Evolutionary conservation across 1,140 invertebrate genomes (phyloP).

Genomic region (Bombus polaris): DNA sequence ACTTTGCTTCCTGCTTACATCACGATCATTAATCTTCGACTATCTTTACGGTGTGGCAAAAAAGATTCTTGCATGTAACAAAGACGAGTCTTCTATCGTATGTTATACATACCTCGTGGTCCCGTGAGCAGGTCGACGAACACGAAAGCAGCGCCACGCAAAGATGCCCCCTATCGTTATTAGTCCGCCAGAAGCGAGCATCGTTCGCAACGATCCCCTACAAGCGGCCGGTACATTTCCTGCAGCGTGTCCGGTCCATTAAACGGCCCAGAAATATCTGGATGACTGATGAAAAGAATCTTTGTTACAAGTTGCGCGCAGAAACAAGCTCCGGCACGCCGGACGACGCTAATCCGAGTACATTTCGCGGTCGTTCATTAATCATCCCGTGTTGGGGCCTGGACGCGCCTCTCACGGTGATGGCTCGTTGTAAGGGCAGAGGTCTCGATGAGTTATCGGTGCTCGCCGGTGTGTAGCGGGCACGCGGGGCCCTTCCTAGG

Average conservation of each 20-base stretch:
- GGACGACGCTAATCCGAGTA: constrained; percentile 57
- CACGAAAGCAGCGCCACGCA: neutral
- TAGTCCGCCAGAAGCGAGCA: constrained; percentile 35
- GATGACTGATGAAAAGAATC: constrained; percentile 54
- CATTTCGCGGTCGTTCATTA: constrained; percentile 62
- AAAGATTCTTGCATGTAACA: neutral
- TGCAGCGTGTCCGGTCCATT: constrained; percentile 43
- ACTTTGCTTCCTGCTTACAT: neutral
- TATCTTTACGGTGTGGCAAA: neutral
- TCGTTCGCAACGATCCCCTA: neutral
- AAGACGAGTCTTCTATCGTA: neutral
- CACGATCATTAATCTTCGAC: neutral
- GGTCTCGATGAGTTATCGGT: constrained; percentile 65
- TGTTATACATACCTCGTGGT: neutral
- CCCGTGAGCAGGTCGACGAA: neutral
- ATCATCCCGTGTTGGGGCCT: constrained; percentile 43
- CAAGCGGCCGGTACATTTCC: constrained; percentile 34
- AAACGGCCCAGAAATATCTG: constrained; percentile 55
- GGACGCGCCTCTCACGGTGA: constrained; percentile 51
- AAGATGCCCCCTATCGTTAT: constrained; percentile 19
- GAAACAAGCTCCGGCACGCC: constrained; percentile 50
- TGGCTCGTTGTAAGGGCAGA: constrained; percentile 61
- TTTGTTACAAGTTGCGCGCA: constrained; percentile 56
- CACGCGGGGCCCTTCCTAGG: constrained; percentile 17
- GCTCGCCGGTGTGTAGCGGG: constrained; percentile 40